Evolutionary conservation across 2,113 vertebrate species (phyloP).

Genomic region (Melospiza melodia): DNA sequence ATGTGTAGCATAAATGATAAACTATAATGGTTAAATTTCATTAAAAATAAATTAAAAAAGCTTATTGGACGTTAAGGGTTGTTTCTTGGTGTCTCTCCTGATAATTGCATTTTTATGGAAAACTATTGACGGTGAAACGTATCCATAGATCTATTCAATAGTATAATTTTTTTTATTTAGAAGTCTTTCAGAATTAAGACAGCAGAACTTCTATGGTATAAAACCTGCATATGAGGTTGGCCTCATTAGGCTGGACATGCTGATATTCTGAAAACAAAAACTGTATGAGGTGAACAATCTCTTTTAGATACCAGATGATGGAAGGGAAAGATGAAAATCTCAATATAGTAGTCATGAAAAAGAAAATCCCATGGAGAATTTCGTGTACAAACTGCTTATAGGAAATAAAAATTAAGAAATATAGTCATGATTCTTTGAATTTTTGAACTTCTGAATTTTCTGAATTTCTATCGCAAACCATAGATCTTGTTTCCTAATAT

Average conservation of each 20-base stretch:
- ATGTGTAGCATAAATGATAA: not conserved
- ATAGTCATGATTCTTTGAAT: not conserved
- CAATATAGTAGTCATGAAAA: not conserved
- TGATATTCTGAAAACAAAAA: not conserved
- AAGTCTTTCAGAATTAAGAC: not conserved
- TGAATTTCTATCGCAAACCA: not conserved
- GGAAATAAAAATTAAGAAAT: not conserved
- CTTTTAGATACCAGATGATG: not conserved
- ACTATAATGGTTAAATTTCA: not conserved
- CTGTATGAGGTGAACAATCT: not conserved
- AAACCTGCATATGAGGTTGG: not conserved
- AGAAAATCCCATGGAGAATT: not conserved
- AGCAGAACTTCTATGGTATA: not conserved
- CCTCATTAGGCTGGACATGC: not conserved
- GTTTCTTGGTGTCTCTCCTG: not conserved
- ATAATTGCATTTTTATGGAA: not conserved
- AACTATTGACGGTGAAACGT: not conserved
- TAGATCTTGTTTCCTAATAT: not conserved
- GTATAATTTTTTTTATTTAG: not conserved
- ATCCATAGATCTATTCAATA: not conserved
- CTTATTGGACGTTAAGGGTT: rapidly evolving
- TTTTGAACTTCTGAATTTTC: not conserved
- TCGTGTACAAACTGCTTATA: not conserved
- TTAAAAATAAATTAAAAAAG: not conserved
- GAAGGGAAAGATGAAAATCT: not conserved